Base-by-base conservation (phyloP, 2,797 vertebrate species). In the Paramormyrops hopkinsi region DNA sequence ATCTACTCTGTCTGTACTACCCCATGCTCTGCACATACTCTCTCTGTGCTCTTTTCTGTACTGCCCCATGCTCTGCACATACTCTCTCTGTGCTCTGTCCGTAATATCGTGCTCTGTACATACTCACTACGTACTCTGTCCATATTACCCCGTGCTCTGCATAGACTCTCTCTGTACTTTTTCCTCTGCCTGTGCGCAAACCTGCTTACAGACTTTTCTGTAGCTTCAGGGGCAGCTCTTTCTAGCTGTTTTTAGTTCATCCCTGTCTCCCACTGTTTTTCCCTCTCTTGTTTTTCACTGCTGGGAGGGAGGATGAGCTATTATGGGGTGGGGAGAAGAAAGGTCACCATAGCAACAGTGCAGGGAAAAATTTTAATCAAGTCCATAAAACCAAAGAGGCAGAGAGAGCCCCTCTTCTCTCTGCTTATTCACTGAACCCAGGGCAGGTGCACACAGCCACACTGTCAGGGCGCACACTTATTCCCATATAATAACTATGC, bases 201-300 rank as follows among this genome's bases (percentile, higher is more conserved):
- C 17, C 29, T 8, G 22, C 6, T 65, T 17, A 88, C 89, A 90
- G 86, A 91, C 59, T 89, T 90, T 90, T 90, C 76, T 62, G 62
- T 87, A 79, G 91, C 92, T 94, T 91, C 87, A 91, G 93, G 93
- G 7, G 90, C 90, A 92, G 88, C 91, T 89, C 92, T 93, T 92
- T 92, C 92, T 91, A 90, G 90, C 91, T 92, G 91, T 92, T 91
- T 56, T 92, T 93, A 92, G 90, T 92, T 92, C 91, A 91, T 92
- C 90, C 90, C 90, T 93, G 90, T 92, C 93, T 92, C 91, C 90
- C 92, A 90, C 90, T 89, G 90, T 88, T 62, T 22, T 22, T 62
- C 59, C n/a, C n/a, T 62, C 59, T 62, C n/a, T 88, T 90, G 88
- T 86, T 79, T 84, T 22, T 89, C 82, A 41, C 73, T 62, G 87